These are phyloP conservation scores for Notodonta ziczac DNA, from an alignment of 2,888 invertebrate species.

Conservation along the genomic window DNA sequence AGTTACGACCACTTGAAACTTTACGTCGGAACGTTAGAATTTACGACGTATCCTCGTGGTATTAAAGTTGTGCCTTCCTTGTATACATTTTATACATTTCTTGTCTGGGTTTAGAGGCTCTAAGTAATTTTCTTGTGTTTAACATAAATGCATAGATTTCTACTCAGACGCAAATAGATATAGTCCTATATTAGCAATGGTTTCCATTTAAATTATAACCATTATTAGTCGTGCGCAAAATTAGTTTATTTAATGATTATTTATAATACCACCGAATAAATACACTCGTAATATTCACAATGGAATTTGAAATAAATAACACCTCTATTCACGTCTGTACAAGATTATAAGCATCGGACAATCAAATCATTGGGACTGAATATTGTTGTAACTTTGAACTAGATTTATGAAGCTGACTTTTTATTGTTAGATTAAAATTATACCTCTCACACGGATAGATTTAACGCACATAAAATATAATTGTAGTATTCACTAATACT, in stretches of 20 bases:
- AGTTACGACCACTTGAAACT: conserved; percentile 4
- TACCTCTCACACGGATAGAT: not conserved
- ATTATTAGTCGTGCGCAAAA: too few species aligned
- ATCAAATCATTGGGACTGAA: conserved; percentile 3
- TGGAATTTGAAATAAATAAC: not conserved
- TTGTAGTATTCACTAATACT: too few species aligned
- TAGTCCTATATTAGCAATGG: too few species aligned
- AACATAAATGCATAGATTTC: not conserved
- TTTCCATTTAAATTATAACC: too few species aligned
- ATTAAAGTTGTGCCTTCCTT: not conserved
- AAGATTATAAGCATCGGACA: conserved; percentile 2
- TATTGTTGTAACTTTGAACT: conserved; percentile 5
- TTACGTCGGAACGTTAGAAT: not conserved
- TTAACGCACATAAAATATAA: not conserved
- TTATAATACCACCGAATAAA: too few species aligned
- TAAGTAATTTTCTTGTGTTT: not conserved
- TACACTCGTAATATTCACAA: too few species aligned
- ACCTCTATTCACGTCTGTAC: not conserved
- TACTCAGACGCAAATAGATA: too few species aligned
- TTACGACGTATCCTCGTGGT: not conserved
- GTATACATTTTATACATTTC: not conserved
- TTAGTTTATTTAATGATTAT: too few species aligned
- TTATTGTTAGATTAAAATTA: not conserved
- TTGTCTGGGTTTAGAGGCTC: not conserved
- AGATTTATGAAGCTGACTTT: not conserved